These are phyloP conservation scores for Trinorchestia longiramus DNA, from an alignment of 1,140 invertebrate genomes.

Conservation along the genomic window DNA sequence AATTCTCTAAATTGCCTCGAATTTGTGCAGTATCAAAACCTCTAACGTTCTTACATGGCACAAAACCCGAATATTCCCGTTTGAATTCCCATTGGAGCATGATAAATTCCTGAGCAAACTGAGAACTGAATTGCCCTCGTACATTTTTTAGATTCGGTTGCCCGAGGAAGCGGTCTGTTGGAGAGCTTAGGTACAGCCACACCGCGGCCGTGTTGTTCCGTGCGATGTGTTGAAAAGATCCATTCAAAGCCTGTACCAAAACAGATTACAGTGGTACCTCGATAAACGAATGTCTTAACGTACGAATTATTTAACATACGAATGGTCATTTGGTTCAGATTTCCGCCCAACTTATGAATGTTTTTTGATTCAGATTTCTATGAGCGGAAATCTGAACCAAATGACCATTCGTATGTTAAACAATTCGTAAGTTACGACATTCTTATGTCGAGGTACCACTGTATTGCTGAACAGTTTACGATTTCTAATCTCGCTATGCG, in stretches of 20 bases:
- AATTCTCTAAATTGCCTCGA: slow-evolving; percentile 46
- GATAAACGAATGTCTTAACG: too few relatives aligned
- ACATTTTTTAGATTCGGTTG: not conserved
- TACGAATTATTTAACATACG: too few relatives aligned
- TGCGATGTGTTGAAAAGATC: not conserved
- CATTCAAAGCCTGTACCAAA: not conserved
- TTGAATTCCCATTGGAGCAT: slow-evolving; percentile 48
- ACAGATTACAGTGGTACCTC: too few relatives aligned
- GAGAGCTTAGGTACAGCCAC: not conserved
- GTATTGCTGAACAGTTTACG: not conserved
- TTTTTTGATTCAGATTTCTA: too few relatives aligned
- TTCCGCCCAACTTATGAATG: too few relatives aligned
- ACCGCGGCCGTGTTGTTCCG: not conserved
- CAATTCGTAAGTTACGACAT: too few relatives aligned
- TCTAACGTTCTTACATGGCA: slow-evolving; percentile 29
- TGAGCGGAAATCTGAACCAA: too few relatives aligned
- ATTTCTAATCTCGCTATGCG: not conserved
- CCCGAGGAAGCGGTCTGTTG: not conserved
- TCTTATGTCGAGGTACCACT: too few relatives aligned
- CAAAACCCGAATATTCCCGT: slow-evolving; percentile 29
- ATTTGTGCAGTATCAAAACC: slow-evolving; percentile 24
- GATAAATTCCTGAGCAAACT: slow-evolving; percentile 47
- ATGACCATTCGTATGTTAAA: too few relatives aligned
- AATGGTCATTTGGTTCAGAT: too few relatives aligned
- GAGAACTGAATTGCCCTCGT: slow-evolving; percentile 32